Evolutionary conservation across 2,113 vertebrate genomes (phyloP), one percentile per base, ranked within the genome.

Genomic region (Typhlomys cinereus): DNA sequence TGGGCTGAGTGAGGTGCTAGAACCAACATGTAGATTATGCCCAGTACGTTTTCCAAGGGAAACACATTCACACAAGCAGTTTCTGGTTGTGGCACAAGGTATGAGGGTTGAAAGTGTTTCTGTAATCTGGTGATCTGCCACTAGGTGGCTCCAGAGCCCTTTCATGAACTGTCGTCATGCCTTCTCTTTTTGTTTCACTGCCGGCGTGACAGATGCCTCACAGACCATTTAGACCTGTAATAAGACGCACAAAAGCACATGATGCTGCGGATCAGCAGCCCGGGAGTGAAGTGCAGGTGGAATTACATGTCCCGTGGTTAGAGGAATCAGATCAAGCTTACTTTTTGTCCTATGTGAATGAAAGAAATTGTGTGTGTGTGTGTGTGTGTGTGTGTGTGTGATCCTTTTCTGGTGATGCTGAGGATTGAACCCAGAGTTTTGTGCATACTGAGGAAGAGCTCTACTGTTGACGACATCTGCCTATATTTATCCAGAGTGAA

Each of bases 151-250:
- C 1, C 44, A 11, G 7, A 27, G 69, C 34, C 0, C 39, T 2
- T 5, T 0, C 7, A 34, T 67, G 21, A n/a, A 31, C 23, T 23
- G 2, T 3, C 88, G 39, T 48, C 15, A 31, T 2, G 0, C 0
- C 62, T 66, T 44, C n/a, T 59, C 46, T 74, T 54, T 36, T 14
- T 44, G 39, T n/a, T 80, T 87, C 61, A 52, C 74, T 13, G 11
- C 90, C 41, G 3, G 23, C 29, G 0, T 82, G 95, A 85, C 71
- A 80, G 90, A 94, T 50, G 48, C 85, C 81, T 91, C 76, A 88
- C 84, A 93, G 90, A 41, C 80, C 66, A 2, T 93, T 94, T 89
- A 78, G 93, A 61, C 57, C 91, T n/a, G 36, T 81, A 70, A 74
- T 93, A 5, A 46, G 50, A 80, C 50, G 81, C 89, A 62, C 18